Evolutionary conservation across 2,797 vertebrate species (phyloP), one percentile per base, ranked within the genome.

Genomic region (Parotocinclus haroldoi): DNA sequence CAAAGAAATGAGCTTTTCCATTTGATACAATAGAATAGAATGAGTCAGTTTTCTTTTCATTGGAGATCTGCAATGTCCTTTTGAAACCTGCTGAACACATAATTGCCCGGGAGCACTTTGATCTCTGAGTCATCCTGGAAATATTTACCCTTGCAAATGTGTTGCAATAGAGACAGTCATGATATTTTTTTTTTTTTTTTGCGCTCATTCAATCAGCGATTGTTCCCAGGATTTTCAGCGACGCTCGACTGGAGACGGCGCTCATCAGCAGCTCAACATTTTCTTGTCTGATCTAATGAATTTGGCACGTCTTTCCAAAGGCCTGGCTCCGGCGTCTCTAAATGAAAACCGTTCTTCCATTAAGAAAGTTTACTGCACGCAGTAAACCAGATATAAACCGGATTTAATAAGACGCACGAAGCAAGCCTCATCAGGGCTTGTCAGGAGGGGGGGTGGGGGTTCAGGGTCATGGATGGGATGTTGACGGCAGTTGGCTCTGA

Each of bases 61-160:
- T 13, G 19, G 42, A 48, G 13, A 48, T 56, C 12, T 18, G 14
- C 52, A 5, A 12, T 1, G 42, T 46, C 44, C 45, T 57, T 42
- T 51, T 7, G n/a, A 61, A 45, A 42, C 37, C 45, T 40, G 37
- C 37, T 18, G 53, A 63, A 63, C 52, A 3, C 13, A 53, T 38
- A 38, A 52, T 57, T 13, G 40, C 55, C 44, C 37, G 51, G 17
- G 16, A 38, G 16, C 19, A 68, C 75, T 74, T 74, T 69, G 72
- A 69, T 69, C 72, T 46, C 57, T 74, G 68, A 74, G 49, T 44
- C 66, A 74, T 65, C 36, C 45, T 16, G 1, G 16, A 13, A 17
- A 49, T 56, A 55, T 66, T 60, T 66, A 55, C 44, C 27, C 49
- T 49, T 51, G 19, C 38, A 56, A 39, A 58, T 59, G 40, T 55